Evolutionary conservation across 2,888 invertebrate genomes (phyloP), one percentile per base, ranked within the genome.

Genomic region (Limnephilus rhombicus): DNA sequence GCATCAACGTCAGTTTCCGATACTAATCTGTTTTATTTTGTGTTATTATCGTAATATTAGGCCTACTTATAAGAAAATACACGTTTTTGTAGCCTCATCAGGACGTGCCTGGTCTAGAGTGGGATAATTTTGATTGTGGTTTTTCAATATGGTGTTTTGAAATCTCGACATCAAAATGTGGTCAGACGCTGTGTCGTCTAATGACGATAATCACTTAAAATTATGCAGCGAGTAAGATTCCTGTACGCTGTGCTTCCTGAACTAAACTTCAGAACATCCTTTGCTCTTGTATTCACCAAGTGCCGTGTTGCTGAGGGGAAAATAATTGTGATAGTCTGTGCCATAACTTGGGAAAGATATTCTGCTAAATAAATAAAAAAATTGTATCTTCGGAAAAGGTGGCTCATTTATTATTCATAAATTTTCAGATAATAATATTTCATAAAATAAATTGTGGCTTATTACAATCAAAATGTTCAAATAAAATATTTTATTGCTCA

Each of bases 31-130:
- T 68, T 68, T 68, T 68, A 68, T 68, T n/a, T 68, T 68, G 68
- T 68, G 24, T n/a, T 68, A 68, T 68, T 68, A 68, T 68, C 68
- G 24, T 68, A 24, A 68, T 68, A 68, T 68, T 68, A 68, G 68
- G 68, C 68, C 68, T 68, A 68, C 68, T 68, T 68, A 68, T 24
- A 24, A 53, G 24, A 24, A 68, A 24, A 68, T 68, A 68, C 68
- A 68, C 68, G 68, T 68, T 68, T 68, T 68, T 68, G 68, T 68
- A 68, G 68, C n/a, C 68, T 68, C 68, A 68, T 68, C 68, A 68
- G 68, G 68, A 68, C 68, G 68, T 68, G 68, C 68, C 24, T 24
- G 68, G 68, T 68, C 68, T 68, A 24, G 68, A n/a, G 68, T 68
- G 68, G 68, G 68, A 68, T 24, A 0, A 68, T 68, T 68, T 68